phyloP scores from a whole-genome alignment of 1,140 invertebrate species.

The Cotesia vestalis region DNA sequence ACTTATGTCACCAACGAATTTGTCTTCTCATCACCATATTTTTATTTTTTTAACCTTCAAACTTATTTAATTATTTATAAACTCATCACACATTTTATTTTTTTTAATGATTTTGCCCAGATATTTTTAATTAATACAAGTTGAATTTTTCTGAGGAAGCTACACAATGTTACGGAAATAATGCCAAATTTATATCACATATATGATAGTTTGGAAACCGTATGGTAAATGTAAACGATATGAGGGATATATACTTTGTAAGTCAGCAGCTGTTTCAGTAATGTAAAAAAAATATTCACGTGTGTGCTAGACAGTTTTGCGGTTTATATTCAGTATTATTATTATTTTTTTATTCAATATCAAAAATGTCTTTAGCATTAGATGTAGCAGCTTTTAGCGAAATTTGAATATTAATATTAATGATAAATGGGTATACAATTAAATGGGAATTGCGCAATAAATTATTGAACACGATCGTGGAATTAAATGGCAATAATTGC shows the following conservation, averaged over 20 bases:
- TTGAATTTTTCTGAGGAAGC: neutral
- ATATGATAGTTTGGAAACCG: neutral
- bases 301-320: neutral
- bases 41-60: neutral
- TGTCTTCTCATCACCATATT: constrained; percentile 14
- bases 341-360: too few relatives aligned
- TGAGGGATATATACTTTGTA: neutral
- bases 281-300: constrained; percentile 14
- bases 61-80: neutral
- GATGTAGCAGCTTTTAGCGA: too few relatives aligned
- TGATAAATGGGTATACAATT: too few relatives aligned
- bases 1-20: constrained; percentile 50
- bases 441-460: too few relatives aligned
- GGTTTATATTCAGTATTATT: neutral
- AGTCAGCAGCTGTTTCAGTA: constrained; percentile 7
- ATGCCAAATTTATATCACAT: neutral
- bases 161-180: constrained; percentile 3
- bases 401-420: too few relatives aligned
- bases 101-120: too few relatives aligned
- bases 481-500: too few relatives aligned
- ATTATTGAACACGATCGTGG: too few relatives aligned
- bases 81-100: too few relatives aligned
- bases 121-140: too few relatives aligned
- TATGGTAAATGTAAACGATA: constrained; percentile 30
- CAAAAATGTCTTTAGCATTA: too few relatives aligned